phyloP scores from a whole-genome alignment of 1,140 invertebrate species.

The Anastrepha obliqua region DNA sequence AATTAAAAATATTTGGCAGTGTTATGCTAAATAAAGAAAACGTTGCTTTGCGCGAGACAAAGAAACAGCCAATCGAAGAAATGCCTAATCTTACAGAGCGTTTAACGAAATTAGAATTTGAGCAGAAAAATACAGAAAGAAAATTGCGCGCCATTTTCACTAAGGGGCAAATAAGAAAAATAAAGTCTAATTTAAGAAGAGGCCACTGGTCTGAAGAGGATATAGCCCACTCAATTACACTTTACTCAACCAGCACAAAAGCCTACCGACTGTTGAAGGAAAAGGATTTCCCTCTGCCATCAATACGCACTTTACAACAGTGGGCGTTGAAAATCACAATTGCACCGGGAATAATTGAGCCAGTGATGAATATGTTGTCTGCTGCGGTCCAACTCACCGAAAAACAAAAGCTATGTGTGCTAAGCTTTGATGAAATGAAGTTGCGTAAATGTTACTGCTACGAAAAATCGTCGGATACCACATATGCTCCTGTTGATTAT shows the following conservation, averaged over 20 bases:
- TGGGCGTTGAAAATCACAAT: background rate
- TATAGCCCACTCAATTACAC: background rate
- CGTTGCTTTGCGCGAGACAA: too few relatives aligned
- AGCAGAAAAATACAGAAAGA: too few relatives aligned
- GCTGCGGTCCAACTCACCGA: background rate
- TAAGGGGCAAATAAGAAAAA: background rate
- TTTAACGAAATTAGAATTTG: too few relatives aligned
- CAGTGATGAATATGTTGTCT: background rate
- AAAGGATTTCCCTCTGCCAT: slow-evolving; percentile 1
- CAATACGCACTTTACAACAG: slow-evolving; percentile 10
- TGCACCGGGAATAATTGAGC: background rate
- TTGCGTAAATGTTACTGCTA: background rate
- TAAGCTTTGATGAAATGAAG: slow-evolving; percentile 17
- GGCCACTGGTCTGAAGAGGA: background rate
- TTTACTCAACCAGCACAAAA: slow-evolving; percentile 7
- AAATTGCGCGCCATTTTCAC: background rate
- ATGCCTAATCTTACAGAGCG: too few relatives aligned
- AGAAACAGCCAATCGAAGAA: too few relatives aligned
- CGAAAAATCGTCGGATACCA: slow-evolving; percentile 7
- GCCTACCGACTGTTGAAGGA: background rate
- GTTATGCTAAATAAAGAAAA: too few relatives aligned
- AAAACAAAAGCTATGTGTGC: background rate
- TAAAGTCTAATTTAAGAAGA: background rate
- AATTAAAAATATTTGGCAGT: too few relatives aligned
- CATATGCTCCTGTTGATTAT: background rate